Evolutionary conservation across 2,113 vertebrate species (phyloP).

Genomic region (Cyphotilapia sp.): DNA sequence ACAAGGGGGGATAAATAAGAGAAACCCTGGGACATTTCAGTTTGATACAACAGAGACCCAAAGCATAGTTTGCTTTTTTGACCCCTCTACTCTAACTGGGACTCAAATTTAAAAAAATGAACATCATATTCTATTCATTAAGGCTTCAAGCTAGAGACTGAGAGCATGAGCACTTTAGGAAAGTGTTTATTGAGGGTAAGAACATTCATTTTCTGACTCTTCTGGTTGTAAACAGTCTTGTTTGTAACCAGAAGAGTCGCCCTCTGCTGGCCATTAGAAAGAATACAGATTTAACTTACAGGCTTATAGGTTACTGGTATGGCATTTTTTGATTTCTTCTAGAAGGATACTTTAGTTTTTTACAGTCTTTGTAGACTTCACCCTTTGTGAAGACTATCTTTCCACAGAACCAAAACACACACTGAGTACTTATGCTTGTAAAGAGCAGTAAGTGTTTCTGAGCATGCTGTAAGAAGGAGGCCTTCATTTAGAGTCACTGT

Average conservation of each 20-base stretch:
- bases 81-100: not conserved
- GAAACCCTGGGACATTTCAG: not conserved
- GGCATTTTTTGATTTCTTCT: not conserved
- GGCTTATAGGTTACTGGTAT: not conserved
- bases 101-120: rapidly evolving
- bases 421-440: rapidly evolving
- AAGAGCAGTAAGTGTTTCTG: not conserved
- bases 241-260: not conserved
- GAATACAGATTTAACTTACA: not conserved
- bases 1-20: not conserved
- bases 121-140: not conserved
- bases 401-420: not conserved
- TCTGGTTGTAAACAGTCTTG: not conserved
- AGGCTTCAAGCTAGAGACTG: not conserved
- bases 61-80: not conserved
- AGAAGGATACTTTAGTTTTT: not conserved
- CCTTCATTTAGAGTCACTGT: not conserved
- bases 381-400: not conserved
- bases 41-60: not conserved
- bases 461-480: not conserved
- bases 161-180: not conserved
- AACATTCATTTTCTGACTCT: not conserved
- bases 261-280: not conserved
- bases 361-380: not conserved
- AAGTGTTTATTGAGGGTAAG: not conserved